Conservation (phyloP, 2,113 vertebrate genomes). For the Rhinogobius similis region DNA sequence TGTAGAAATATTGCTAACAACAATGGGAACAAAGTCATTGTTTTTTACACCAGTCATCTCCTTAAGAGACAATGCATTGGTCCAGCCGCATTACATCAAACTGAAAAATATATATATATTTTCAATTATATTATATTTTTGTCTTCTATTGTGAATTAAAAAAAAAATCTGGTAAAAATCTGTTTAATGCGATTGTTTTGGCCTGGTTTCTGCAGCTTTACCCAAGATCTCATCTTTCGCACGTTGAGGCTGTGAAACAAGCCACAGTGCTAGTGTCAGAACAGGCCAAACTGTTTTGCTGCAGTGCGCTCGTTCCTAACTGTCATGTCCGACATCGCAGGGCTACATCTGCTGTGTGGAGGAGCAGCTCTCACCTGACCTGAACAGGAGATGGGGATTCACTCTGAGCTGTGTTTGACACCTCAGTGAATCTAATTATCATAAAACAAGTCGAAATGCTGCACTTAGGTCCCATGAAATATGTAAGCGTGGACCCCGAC, state of each 20-base stretch:
- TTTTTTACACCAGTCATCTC: no score
- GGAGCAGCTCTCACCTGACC: constrained; percentile 61
- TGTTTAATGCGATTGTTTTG: not conserved
- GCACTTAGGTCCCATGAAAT: constrained; percentile 62
- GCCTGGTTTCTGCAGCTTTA: not conserved
- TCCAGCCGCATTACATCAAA: not conserved
- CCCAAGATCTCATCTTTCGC: not conserved
- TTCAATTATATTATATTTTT: no score
- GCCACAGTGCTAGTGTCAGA: constrained; percentile 13
- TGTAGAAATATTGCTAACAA: no score
- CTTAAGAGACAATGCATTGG: no score
- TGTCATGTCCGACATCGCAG: constrained; percentile 57
- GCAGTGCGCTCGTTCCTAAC: constrained; percentile 39
- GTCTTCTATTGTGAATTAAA: no score
- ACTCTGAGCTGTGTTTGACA: constrained; percentile 68
- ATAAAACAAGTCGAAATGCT: constrained; percentile 56
- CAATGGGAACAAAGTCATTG: no score
- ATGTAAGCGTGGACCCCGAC: constrained; percentile 44
- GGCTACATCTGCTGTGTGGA: constrained; percentile 49
- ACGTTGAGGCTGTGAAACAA: not conserved
- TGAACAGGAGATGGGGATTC: constrained; percentile 53
- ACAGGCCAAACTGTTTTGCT: constrained; percentile 32
- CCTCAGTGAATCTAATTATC: constrained; percentile 67
- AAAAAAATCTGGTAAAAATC: no score
- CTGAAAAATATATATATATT: no score